Evolutionary conservation across 2,797 vertebrate genomes (phyloP).

Genomic region (Enteromius paludinosus): DNA sequence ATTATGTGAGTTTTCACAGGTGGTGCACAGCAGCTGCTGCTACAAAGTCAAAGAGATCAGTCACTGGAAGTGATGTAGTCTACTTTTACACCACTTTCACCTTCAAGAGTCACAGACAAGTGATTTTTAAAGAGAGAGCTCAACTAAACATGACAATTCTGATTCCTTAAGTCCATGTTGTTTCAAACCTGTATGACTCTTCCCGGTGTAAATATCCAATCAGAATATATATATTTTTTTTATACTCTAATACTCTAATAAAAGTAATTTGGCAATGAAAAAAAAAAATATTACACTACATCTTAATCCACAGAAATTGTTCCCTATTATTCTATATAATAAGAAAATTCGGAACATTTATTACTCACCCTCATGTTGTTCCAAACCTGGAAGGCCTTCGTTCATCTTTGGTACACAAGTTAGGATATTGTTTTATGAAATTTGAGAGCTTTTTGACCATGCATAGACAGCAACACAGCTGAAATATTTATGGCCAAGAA

Average conservation of each 20-base stretch:
- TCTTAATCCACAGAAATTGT: neutral
- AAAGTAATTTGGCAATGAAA: too few species aligned
- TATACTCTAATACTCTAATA: neutral
- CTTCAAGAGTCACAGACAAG: neutral
- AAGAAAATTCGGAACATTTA: neutral
- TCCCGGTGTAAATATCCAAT: neutral
- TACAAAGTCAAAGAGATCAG: conserved; percentile 19
- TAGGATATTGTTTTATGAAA: neutral
- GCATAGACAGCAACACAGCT: neutral
- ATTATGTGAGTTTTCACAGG: conserved; percentile 48
- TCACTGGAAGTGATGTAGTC: neutral
- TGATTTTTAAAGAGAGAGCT: neutral
- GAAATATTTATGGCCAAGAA: neutral
- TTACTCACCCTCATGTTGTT: neutral
- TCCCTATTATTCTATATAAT: neutral
- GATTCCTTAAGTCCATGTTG: neutral
- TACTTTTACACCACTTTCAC: neutral
- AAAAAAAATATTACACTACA: neutral
- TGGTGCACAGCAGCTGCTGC: conserved; percentile 30
- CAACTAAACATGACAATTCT: neutral
- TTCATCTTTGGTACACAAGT: neutral
- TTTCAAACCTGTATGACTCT: neutral
- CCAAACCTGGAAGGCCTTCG: neutral
- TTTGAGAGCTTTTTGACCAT: neutral
- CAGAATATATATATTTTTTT: neutral